Base-by-base conservation (phyloP, 2,113 vertebrate species). In the Coturnix japonica region DNA sequence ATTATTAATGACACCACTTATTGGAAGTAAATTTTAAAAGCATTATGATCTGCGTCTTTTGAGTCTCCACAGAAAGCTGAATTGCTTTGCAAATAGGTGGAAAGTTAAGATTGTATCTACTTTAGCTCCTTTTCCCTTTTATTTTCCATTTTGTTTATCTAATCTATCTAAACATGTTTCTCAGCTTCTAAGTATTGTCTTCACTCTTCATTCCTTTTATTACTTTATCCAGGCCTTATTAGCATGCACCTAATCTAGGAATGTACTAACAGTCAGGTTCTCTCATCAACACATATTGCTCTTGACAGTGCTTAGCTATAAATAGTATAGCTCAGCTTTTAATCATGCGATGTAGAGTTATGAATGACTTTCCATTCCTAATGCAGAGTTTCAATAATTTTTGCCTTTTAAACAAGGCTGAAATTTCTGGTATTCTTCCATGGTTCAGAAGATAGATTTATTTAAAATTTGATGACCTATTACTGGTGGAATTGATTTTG, bases 291-390 rank as follows among this genome's bases (percentile, higher is more conserved):
- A 31, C 57, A 35, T 30, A 56, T 9, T 65, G 73, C 43, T 56
- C 16, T 69, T 87, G 73, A 83, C 43, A 90, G 65, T 53, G 26
- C 43, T 76, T 64, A 71, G 44, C 35, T 91, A 67, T 87, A 95
- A 91, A 91, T 64, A 90, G 25, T 28, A 73, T 83, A 76, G 67
- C 19, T 86, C 65, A 90, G 56, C 39, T 94, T 91, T 83, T 90
- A 67, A 65, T 83, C 21, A 19, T 64, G 41, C 43, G 35, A 77
- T 56, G 59, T 20, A 56, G 39, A 81, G 49, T 86, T 88, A 71
- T 73, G 41, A 89, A 73, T 71, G 20, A 64, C 39, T 67, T 89
- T 56, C 26, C 57, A 46, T 73, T 76, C 70, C 54, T 91, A 70
- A 85, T 33, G 61, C 33, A 85, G 19, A 86, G 43, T 19, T 64